Base-by-base conservation (phyloP, 2,113 vertebrate species). In the Pontoporia blainvillei region DNA sequence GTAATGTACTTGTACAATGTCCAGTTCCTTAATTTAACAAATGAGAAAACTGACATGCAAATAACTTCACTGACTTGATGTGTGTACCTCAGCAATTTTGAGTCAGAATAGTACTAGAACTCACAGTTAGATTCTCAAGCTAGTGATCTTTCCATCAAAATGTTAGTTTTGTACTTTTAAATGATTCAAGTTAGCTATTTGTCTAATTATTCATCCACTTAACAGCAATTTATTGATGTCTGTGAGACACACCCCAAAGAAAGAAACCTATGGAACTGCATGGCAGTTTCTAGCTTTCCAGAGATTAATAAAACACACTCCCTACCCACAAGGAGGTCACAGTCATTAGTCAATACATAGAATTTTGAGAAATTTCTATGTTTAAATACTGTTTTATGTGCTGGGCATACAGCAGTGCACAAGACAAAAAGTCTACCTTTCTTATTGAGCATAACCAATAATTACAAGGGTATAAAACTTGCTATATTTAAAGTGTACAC, bases 11-110 rank as follows among this genome's bases (percentile, higher is more conserved):
- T 97, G 96, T 96, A 92, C 39, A 73, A 41, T 14, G 96, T 89
- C 91, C 84, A 88, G 54, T 29, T 69, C 61, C 82, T 85, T 97
- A 73, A 96, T 85, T 96, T 97, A 94, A 94, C 88, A 87, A 92
- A 95, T 57, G 85, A 94, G 88, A 90, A 95, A 88, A 88, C 46
- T 72, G 72, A 92, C 29, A 8, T 91, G 44, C 86, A 88, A 84
- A 94, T 78, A 83, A 78, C 61, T 64, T 95, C 62, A 66, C 66
- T 20, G 71, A 46, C 72, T 46, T 75, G 57, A 91, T 49, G 61
- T 81, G 39, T 39, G 17, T 20, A 82, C 84, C 29, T 89, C 4
- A 69, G 73, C 14, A 93, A 95, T 83, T 95, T 31, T 67, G 61
- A 62, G 39, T 81, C 44, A 87, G 73, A 92, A 88, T 18, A 82